Evolutionary conservation across 1,140 invertebrate genomes (phyloP).

Genomic region (Schlechtendalia chinensis): DNA sequence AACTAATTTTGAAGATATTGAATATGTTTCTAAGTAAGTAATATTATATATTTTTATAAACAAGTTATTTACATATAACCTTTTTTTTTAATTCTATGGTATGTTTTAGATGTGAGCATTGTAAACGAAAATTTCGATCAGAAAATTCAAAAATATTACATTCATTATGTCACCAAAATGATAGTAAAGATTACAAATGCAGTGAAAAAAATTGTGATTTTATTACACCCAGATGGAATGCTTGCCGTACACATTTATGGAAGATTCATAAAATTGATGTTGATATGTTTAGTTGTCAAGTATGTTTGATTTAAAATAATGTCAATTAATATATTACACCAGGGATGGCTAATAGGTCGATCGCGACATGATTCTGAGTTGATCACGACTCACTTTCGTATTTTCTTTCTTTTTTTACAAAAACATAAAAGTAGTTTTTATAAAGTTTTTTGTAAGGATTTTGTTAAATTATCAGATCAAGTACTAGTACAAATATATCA

Average conservation of each 20-base stretch:
- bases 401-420: too few species aligned
- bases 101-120: slow-evolving; percentile 26
- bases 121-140: slow-evolving; percentile 38
- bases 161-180: slow-evolving; percentile 49
- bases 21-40: slow-evolving; percentile 35
- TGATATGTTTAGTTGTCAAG: slow-evolving; percentile 69
- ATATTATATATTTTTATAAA: not conserved
- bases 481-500: too few species aligned
- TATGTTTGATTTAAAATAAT: slow-evolving; percentile 56
- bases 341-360: too few species aligned
- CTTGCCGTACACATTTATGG: slow-evolving; percentile 69
- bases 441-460: too few species aligned
- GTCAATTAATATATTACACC: too few species aligned
- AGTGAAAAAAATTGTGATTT: slow-evolving; percentile 51
- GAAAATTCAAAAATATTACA: slow-evolving; percentile 50
- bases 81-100: not conserved
- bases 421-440: too few species aligned
- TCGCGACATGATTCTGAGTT: too few species aligned
- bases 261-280: slow-evolving; percentile 70
- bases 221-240: slow-evolving; percentile 51
- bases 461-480: too few species aligned
- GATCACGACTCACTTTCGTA: too few species aligned
- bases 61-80: too few species aligned
- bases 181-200: slow-evolving; percentile 51
- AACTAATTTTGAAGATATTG: slow-evolving; percentile 33